phyloP scores from a whole-genome alignment of 1,140 invertebrate species.

The Lepidurus arcticus region DNA sequence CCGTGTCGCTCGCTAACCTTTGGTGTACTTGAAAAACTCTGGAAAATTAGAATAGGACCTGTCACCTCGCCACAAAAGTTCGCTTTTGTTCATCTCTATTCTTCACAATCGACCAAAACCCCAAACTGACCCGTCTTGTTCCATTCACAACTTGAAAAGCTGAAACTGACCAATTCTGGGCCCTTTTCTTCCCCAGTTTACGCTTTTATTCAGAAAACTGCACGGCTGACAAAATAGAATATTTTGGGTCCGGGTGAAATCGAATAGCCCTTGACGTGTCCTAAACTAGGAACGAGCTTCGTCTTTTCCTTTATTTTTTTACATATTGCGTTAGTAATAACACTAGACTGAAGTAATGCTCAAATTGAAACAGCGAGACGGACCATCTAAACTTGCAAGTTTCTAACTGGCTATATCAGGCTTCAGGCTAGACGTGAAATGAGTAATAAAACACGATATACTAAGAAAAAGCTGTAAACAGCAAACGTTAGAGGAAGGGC shows the following conservation, averaged over 20 bases:
- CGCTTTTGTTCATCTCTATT: conserved; percentile 19
- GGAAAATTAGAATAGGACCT: conserved; percentile 19
- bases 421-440: no score
- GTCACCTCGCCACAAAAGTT: conserved; percentile 2
- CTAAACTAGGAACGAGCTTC: neutral
- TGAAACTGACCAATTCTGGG: conserved; percentile 14
- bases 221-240: neutral
- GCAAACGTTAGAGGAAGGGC: no score
- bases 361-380: no score
- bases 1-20: neutral
- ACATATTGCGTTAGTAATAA: no score
- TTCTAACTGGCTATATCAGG: no score
- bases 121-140: conserved; percentile 17
- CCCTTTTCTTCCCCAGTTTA: neutral
- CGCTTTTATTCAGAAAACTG: conserved; percentile 16
- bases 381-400: no score
- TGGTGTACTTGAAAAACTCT: conserved; percentile 7
- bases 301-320: neutral
- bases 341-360: no score
- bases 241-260: neutral
- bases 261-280: neutral
- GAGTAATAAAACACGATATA: no score
- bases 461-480: no score
- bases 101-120: neutral
- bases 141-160: conserved; percentile 1